Percentiles rank a stretch among this genome's conserved stretches.
phyloP scores from a whole-genome alignment of 2,797 vertebrate genomes.

The Syngnathus acus region DNA sequence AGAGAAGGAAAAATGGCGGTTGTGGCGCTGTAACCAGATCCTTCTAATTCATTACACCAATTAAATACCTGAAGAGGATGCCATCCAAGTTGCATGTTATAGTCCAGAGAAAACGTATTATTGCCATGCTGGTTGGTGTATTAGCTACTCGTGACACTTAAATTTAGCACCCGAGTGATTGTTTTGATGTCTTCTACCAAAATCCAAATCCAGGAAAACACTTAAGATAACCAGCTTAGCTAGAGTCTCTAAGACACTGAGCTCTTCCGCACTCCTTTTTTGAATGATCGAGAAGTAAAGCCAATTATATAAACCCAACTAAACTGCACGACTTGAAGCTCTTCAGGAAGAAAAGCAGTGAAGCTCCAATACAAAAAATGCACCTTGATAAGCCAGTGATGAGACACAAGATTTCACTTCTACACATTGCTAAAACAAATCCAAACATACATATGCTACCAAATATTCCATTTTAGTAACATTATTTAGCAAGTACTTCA shows the following conservation, averaged over 20 bases:
- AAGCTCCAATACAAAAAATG: background rate
- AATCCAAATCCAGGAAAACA: conserved; percentile 39
- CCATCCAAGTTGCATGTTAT: background rate
- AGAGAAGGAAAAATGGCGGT: background rate
- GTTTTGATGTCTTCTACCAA: conserved; percentile 18
- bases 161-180: conserved; percentile 8
- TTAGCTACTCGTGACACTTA: conserved; percentile 4
- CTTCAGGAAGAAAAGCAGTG: conserved; percentile 14
- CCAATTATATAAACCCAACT: conserved; percentile 62
- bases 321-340: conserved; percentile 25
- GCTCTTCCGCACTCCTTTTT: conserved; percentile 56
- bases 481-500: background rate
- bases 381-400: background rate
- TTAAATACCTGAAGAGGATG: background rate
- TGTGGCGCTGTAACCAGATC: background rate
- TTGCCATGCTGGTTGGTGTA: background rate
- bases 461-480: background rate
- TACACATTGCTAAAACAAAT: background rate
- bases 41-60: background rate
- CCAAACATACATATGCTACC: background rate
- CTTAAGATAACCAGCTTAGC: conserved; percentile 26
- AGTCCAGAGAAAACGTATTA: conserved; percentile 3
- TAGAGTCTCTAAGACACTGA: conserved; percentile 49
- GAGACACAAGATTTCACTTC: background rate
- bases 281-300: conserved; percentile 51